Evolutionary conservation across 2,888 invertebrate genomes (phyloP), one percentile per base, ranked within the genome.

Genomic region (Sinodicranocentrus sp.): DNA sequence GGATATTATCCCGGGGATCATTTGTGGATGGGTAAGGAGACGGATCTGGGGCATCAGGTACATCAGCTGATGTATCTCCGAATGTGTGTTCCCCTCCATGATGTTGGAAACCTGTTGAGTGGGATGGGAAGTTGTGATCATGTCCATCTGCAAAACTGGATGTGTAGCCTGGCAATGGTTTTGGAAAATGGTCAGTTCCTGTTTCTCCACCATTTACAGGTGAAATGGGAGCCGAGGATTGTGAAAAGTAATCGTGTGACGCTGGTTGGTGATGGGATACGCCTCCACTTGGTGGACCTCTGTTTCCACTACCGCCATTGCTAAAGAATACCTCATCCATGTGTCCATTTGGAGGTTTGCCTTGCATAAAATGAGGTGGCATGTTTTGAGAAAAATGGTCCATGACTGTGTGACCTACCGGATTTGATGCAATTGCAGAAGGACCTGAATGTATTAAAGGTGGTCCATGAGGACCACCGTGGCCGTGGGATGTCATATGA

Each of bases 301-400:
- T n/a, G n/a, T n/a, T n/a, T 10, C 21, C 65, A 67, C 5, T 15
- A 28, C 65, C 39, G 13, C 13, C 15, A 15, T 17, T n/a, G 15
- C 39, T 44, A 26, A 48, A 52, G 13, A 26, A 17, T 6, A 52
- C 26, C 52, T 52, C 23, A 8, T 70, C 63, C 28, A 71, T n/a
- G 19, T 61, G 25, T n/a, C 28, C 39, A 1, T 28, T 28, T 5
- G 79, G 71, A 15, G 48, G 28, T 15, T 70, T 78, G 0, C 8
- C 70, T 6, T 77, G 43, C 43, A 44, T 26, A 23, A 72, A 82
- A 28, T 72, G 80, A 15, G 43, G 1, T 15, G 80, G 80, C 73
- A 73, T 68, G 33, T 82, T 82, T 21, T 73, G 80, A 26, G 67
- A 17, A 73, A 82, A 82, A 0, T 82, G 65, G 2, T 82, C 59